These are phyloP conservation scores for Osmoderma eremita DNA, from an alignment of 2,888 invertebrate genomes.

Conservation along the genomic window DNA sequence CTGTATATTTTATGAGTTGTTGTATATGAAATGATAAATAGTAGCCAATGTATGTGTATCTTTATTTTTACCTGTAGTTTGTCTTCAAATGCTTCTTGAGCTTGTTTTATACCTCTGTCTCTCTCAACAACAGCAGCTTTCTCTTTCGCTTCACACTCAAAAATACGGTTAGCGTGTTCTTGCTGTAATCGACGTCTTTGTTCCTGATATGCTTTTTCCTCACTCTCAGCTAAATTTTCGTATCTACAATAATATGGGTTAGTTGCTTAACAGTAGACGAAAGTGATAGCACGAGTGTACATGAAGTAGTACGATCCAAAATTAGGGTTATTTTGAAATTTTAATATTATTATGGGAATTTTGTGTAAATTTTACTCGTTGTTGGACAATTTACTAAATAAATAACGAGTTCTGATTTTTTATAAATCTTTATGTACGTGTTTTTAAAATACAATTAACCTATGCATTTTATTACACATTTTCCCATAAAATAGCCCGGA, in stretches of 20 bases:
- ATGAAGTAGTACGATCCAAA: too few relatives aligned
- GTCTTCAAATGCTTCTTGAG: conserved; percentile 66
- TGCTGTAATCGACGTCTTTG: conserved; percentile 65
- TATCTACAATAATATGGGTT: conserved; percentile 57
- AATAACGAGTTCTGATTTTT: too few relatives aligned
- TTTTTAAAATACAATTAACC: too few relatives aligned
- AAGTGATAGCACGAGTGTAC: neutral
- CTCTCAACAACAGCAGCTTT: conserved; percentile 63
- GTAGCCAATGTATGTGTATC: neutral
- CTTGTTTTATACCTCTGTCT: conserved; percentile 64
- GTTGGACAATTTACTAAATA: too few relatives aligned
- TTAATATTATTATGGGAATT: too few relatives aligned
- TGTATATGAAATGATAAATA: neutral
- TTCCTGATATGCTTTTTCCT: conserved; percentile 68
- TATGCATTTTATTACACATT: too few relatives aligned
- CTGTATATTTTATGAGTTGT: too few relatives aligned
- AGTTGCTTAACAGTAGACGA: neutral
- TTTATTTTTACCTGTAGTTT: conserved; percentile 61
- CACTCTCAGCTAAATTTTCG: conserved; percentile 68
- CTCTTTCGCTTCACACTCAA: conserved; percentile 65
- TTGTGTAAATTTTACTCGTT: too few relatives aligned
- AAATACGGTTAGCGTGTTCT: conserved; percentile 62
- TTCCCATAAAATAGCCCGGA: too few relatives aligned
- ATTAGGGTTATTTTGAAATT: too few relatives aligned
- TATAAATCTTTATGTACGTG: too few relatives aligned